Evolutionary conservation across 2,888 invertebrate genomes (phyloP).

Genomic region (Cryptophagus acutangulus): DNA sequence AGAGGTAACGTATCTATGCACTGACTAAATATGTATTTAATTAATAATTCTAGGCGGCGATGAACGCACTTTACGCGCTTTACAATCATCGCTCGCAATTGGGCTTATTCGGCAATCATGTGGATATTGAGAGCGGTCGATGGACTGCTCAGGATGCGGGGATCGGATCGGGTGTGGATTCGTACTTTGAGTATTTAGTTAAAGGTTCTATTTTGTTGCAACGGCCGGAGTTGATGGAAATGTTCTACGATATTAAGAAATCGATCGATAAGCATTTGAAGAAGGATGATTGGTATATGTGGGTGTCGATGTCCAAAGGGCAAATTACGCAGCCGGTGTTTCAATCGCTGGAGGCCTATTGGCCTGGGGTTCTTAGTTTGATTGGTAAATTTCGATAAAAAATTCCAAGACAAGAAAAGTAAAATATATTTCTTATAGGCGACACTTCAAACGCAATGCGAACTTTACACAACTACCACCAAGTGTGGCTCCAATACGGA

Average conservation of each 20-base stretch:
- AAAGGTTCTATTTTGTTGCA: constrained; percentile 92
- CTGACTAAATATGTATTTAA: neutral
- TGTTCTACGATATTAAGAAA: constrained; percentile 75
- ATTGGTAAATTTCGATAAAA: constrained; percentile 53
- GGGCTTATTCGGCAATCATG: constrained; percentile 93
- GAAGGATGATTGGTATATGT: constrained; percentile 97
- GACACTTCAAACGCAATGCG: constrained; percentile 88
- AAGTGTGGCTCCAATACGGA: constrained; percentile 96
- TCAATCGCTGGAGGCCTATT: constrained; percentile 96
- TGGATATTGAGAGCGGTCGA: constrained; percentile 87
- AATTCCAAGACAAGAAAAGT: constrained; percentile 5
- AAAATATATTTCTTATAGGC: constrained; percentile 51
- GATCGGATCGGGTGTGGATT: constrained; percentile 93
- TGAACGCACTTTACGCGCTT: constrained; percentile 84
- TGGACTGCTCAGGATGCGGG: constrained; percentile 99
- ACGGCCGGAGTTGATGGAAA: constrained; percentile 78
- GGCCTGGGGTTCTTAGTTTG: constrained; percentile 91
- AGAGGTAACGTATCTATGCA: constrained; percentile 54
- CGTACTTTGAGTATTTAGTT: constrained; percentile 96
- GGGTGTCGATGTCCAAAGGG: constrained; percentile 98
- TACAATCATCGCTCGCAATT: constrained; percentile 83
- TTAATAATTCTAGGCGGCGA: constrained; percentile 70
- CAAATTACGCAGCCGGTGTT: constrained; percentile 96
- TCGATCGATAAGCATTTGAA: constrained; percentile 82
- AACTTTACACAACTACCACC: constrained; percentile 91